Conservation (phyloP, 2,888 invertebrate genomes). For the Allacma fusca region DNA sequence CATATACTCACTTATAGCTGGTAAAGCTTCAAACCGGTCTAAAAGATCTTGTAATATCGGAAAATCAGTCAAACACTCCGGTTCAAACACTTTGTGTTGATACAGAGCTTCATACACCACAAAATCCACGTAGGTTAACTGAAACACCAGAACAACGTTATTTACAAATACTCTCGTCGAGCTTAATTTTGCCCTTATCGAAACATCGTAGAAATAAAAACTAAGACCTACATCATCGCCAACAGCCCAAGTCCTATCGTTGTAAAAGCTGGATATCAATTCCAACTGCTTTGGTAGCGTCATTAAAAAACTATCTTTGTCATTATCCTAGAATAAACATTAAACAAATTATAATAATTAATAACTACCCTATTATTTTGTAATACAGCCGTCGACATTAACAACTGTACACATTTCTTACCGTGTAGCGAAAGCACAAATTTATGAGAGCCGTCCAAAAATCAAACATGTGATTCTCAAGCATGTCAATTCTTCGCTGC, state of each 20-base stretch:
- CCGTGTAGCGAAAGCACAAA: conserved; percentile 62
- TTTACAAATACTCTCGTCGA: no score
- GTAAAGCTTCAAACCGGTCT: conserved; percentile 63
- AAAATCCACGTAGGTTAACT: conserved; percentile 65
- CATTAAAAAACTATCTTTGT: conserved; percentile 63
- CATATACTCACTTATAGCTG: conserved; percentile 63
- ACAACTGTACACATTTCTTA: neutral
- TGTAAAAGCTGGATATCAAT: conserved; percentile 52
- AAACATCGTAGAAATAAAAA: neutral
- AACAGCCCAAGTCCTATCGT: conserved; percentile 64
- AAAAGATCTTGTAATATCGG: conserved; percentile 64
- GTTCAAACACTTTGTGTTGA: conserved; percentile 63
- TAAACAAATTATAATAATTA: neutral
- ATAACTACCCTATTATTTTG: no score
- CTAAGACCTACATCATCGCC: conserved; percentile 63
- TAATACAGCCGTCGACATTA: neutral
- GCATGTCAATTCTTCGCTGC: conserved; percentile 63
- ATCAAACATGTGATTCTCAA: conserved; percentile 65
- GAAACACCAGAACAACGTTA: conserved; percentile 46
- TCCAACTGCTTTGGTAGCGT: conserved; percentile 62
- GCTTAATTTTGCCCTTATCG: no score
- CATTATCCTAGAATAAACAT: conserved; percentile 62
- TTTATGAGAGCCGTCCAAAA: conserved; percentile 64
- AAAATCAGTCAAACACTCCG: conserved; percentile 62
- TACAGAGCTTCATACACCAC: conserved; percentile 65